Evolutionary conservation across 2,113 vertebrate species (phyloP), one percentile per base, ranked within the genome.

Genomic region (Talpa occidentalis): DNA sequence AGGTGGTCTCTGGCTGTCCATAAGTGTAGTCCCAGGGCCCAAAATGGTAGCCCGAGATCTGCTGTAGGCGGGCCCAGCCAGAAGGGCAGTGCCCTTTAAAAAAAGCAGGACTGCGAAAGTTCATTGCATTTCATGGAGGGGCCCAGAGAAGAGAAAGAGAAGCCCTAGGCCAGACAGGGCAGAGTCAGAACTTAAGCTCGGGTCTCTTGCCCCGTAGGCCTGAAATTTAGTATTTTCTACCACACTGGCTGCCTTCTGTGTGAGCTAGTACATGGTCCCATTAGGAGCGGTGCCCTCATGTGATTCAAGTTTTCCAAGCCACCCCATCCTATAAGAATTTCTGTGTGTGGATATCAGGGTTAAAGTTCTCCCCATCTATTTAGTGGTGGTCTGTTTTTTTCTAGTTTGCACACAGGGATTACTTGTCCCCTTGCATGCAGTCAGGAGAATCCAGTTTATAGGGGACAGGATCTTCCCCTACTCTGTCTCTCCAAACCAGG

Each of bases 1-100:
- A 96, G 97, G 81, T 97, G 97, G 4, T 97, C 97, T 28, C 89
- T 98, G 78, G 92, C 83, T 0, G 97, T 98, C 17, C 98, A 98
- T 8, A 95, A 97, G 72, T 97, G 97, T 67, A 78, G 80, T 64
- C 85, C 88, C 30, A 64, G 40, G n/a, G 67, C 83, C 79, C 94
- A 35, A 26, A 94, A 85, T 62, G 77, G 90, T 60, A 81, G 78
- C 78, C 60, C 95, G 9, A 62, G 81, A 79, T 72, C 96, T 42
- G 47, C 88, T 26, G 0, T 60, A 5, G 96, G 28, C 15, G 94
- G 47, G 0, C 17, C 83, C 4, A 82, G 80, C n/a, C 94, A 87
- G 76, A 97, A 81, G 40, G 84, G 70, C 69, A 72, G 0, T 5
- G 17, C 83, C 24, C 80, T 83, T 74, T 96, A 96, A 87, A 54